Conservation (phyloP, 1,140 invertebrate species). For the Colletes gigas region DNA sequence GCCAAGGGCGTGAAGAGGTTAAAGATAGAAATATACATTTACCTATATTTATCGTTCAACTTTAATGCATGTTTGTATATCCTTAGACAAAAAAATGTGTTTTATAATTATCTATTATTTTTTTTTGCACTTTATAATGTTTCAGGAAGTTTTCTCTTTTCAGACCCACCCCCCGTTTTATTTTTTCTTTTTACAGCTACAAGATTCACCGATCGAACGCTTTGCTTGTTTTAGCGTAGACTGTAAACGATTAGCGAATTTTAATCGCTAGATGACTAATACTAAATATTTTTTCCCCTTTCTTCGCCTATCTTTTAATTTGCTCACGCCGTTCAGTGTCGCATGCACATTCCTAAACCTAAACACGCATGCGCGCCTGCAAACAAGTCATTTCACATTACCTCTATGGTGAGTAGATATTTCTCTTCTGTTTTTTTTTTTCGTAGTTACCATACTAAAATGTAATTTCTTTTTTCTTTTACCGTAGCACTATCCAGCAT, state of each 20-base stretch:
- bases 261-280: slow-evolving; percentile 6
- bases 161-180: background rate
- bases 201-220: background rate
- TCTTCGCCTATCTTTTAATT: slow-evolving; percentile 34
- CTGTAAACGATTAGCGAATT: background rate
- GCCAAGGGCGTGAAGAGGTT: too few species aligned
- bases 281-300: background rate
- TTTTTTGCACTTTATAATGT: slow-evolving; percentile 11
- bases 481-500: background rate
- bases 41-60: background rate
- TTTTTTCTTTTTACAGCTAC: slow-evolving; percentile 23
- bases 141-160: slow-evolving; percentile 22
- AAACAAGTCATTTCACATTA: slow-evolving; percentile 63
- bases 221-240: slow-evolving; percentile 19
- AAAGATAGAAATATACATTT: too few species aligned
- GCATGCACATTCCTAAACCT: slow-evolving; percentile 65
- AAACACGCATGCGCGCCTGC: slow-evolving; percentile 61
- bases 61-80: background rate
- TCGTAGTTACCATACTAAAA: background rate
- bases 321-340: slow-evolving; percentile 65
- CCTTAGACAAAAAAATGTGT: background rate
- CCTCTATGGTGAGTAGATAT: slow-evolving; percentile 69
- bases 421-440: slow-evolving; percentile 36
- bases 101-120: background rate
- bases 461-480: background rate